A percentile compares a stretch with the other conserved stretches of the same genome.
Conservation (phyloP, 2,888 invertebrate species). For the Metopia argyrocephala region DNA sequence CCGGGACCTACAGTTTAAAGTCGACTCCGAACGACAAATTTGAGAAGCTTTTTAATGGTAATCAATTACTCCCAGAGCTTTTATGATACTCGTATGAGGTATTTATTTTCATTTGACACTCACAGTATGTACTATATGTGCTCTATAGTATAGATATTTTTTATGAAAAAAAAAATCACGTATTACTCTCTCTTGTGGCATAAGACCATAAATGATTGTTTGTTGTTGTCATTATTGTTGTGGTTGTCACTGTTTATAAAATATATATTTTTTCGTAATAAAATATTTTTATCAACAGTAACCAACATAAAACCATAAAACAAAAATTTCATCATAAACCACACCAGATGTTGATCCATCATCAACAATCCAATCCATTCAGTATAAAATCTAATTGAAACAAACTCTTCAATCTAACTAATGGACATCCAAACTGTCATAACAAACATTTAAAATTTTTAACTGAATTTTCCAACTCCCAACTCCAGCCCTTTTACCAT, state of each 20-base stretch:
- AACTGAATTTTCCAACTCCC: slow-evolving; percentile 42
- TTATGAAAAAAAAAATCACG: too few relatives aligned
- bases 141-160: too few relatives aligned
- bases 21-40: too few relatives aligned
- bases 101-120: too few relatives aligned
- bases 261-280: slow-evolving; percentile 64
- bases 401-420: slow-evolving; percentile 53
- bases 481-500: not conserved
- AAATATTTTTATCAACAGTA: slow-evolving; percentile 58
- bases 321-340: too few relatives aligned
- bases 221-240: slow-evolving; percentile 12
- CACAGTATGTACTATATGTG: too few relatives aligned
- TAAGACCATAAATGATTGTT: not conserved
- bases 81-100: too few relatives aligned
- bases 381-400: slow-evolving; percentile 44
- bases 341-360: too few relatives aligned
- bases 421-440: slow-evolving; percentile 53
- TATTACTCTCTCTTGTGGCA: not conserved
- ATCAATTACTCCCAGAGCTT: too few relatives aligned
- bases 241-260: slow-evolving; percentile 52
- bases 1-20: too few relatives aligned
- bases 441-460: slow-evolving; percentile 41
- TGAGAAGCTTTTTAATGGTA: too few relatives aligned
- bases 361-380: too few relatives aligned
- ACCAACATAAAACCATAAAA: not conserved